A percentile compares a stretch with the other conserved stretches of the same genome.
These are phyloP conservation scores for Orestias chungarensis DNA, from an alignment of 2,797 vertebrate species.

Conservation along the genomic window DNA sequence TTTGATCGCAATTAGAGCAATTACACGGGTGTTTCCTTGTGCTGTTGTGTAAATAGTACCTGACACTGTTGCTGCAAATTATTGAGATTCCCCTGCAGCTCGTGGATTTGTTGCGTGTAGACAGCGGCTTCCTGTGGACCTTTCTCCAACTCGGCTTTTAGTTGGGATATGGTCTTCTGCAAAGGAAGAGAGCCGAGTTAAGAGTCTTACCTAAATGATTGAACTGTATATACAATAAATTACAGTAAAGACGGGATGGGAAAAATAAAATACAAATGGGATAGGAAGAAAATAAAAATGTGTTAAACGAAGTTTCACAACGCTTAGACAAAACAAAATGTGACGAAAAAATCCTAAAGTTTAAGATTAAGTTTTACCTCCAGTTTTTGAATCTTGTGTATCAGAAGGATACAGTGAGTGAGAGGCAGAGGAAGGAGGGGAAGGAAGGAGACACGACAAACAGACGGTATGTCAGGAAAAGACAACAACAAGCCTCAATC, in stretches of 20 bases:
- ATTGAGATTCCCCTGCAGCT: constrained; percentile 86
- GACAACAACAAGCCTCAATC: constrained; percentile 23
- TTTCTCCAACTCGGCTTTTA: constrained; percentile 92
- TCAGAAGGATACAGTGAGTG: constrained; percentile 68
- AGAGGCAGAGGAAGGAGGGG: constrained; percentile 71
- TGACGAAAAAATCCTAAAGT: constrained; percentile 31
- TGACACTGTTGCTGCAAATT: constrained; percentile 90
- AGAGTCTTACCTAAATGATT: constrained; percentile 1
- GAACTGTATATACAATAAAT: constrained; percentile 10
- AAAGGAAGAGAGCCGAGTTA: constrained; percentile 19
- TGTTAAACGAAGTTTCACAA: not conserved
- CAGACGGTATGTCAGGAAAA: constrained; percentile 59
- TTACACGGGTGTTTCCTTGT: not conserved
- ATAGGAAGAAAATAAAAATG: constrained; percentile 13
- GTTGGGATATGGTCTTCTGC: constrained; percentile 88
- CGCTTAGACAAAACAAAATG: not conserved
- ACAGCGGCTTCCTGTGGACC: constrained; percentile 95
- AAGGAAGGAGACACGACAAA: constrained; percentile 64
- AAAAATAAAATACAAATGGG: constrained; percentile 12
- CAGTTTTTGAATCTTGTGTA: constrained; percentile 84
- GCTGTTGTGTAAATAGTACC: constrained; percentile 72
- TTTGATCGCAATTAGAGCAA: constrained; percentile 13
- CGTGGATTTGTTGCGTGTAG: constrained; percentile 91
- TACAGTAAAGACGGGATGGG: constrained; percentile 7
- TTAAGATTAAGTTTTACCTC: constrained; percentile 80